Conservation (phyloP, 23 tunicate species). For the Halocynthia roretzi region DNA sequence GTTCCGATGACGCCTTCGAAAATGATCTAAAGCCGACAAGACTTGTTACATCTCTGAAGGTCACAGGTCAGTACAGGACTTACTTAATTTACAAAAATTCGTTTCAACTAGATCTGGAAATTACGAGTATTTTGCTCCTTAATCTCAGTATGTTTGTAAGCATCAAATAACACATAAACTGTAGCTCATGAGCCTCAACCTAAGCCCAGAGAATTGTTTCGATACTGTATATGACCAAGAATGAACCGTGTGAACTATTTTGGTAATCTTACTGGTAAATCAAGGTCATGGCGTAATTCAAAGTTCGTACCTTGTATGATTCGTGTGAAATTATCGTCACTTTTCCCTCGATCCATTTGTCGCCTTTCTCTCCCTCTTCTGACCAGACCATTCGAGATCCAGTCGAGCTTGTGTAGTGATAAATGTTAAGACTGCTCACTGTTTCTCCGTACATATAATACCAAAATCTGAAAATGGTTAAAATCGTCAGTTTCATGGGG, state of each 20-base stretch:
- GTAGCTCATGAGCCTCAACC: background rate
- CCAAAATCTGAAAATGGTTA: constrained; percentile 40
- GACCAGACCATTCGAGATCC: constrained; percentile 60
- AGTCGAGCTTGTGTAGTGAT: constrained; percentile 18
- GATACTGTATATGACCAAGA: too few species aligned
- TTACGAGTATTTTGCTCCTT: too few species aligned
- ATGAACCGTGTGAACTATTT: too few species aligned
- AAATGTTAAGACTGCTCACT: constrained; percentile 45
- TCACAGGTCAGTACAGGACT: too few species aligned
- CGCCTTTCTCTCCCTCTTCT: constrained; percentile 33
- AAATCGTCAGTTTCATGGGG: background rate
- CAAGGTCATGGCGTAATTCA: too few species aligned
- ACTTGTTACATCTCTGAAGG: too few species aligned
- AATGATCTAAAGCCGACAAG: background rate
- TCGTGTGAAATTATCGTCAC: constrained; percentile 37
- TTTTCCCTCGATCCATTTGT: constrained; percentile 51
- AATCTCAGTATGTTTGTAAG: too few species aligned
- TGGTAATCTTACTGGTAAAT: too few species aligned
- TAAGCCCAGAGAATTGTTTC: too few species aligned
- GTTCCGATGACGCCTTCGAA: constrained; percentile 26
- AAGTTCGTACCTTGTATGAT: constrained; percentile 27
- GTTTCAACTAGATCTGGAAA: too few species aligned
- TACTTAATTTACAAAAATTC: too few species aligned
- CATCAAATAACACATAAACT: too few species aligned
- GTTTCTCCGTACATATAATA: constrained; percentile 59